Conservation (phyloP, 2,888 invertebrate species). For the Hanleya hanleyi region DNA sequence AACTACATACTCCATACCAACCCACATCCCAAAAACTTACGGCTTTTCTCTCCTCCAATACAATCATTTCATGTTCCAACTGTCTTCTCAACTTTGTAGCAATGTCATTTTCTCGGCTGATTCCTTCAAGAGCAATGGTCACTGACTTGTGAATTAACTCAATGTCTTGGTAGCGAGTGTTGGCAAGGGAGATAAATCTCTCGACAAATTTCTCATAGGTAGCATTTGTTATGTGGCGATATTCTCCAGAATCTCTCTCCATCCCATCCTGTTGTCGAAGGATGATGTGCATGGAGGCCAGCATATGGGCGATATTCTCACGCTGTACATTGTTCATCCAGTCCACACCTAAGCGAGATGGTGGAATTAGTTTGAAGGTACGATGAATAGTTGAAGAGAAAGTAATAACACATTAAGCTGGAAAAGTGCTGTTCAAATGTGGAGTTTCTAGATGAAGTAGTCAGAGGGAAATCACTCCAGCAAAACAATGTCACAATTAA, state of each 20-base stretch:
- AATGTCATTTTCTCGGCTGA: slow-evolving; percentile 67
- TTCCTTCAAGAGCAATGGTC: slow-evolving; percentile 65
- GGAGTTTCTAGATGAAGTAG: background rate
- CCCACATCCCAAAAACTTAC: slow-evolving; percentile 41
- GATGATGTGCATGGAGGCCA: slow-evolving; percentile 72
- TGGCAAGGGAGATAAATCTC: slow-evolving; percentile 69
- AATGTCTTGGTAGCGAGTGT: slow-evolving; percentile 53
- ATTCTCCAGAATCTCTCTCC: slow-evolving; percentile 64
- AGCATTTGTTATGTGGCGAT: slow-evolving; percentile 70
- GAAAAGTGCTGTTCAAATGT: too few relatives aligned
- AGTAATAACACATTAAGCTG: too few relatives aligned
- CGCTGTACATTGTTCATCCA: slow-evolving; percentile 67
- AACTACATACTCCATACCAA: too few relatives aligned
- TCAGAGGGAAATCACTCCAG: background rate
- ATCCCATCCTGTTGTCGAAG: slow-evolving; percentile 70
- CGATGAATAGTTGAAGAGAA: too few relatives aligned
- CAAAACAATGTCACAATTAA: too few relatives aligned
- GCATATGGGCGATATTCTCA: slow-evolving; percentile 72
- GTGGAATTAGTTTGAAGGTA: background rate
- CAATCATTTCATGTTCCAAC: slow-evolving; percentile 71
- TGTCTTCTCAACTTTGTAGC: slow-evolving; percentile 68
- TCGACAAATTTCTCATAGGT: slow-evolving; percentile 72
- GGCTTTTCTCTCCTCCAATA: slow-evolving; percentile 69
- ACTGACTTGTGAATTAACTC: slow-evolving; percentile 57
- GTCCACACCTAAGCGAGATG: slow-evolving; percentile 42